phyloP scores from a whole-genome alignment of 2,113 vertebrate species.

The Neolamprologus sp. region DNA sequence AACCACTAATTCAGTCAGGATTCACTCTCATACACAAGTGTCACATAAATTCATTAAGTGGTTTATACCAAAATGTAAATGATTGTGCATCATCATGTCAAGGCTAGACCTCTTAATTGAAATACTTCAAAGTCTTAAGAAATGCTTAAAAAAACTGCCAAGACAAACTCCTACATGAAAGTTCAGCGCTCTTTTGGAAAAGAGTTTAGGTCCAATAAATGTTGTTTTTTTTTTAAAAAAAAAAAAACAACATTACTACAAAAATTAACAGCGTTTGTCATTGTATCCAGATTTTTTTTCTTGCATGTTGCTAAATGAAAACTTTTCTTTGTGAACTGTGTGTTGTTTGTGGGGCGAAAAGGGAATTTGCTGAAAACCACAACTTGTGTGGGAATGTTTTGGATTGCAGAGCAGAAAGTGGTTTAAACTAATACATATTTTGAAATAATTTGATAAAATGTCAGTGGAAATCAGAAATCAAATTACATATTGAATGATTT shows the following conservation, averaged over 20 bases:
- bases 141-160: background rate
- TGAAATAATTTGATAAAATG: background rate
- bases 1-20: background rate
- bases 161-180: background rate
- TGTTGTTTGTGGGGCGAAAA: background rate
- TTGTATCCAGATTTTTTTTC: background rate
- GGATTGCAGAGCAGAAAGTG: background rate
- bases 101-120: background rate
- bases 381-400: background rate
- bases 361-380: background rate
- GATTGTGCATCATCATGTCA: background rate
- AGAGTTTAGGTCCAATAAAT: background rate
- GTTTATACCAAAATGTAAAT: background rate
- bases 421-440: background rate
- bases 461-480: background rate
- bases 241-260: background rate
- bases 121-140: background rate
- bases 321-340: background rate
- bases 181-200: background rate
- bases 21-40: background rate
- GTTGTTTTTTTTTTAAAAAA: fast-evolving
- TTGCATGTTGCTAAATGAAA: background rate
- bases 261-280: background rate
- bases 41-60: background rate
- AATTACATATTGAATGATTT: background rate